Evolutionary conservation across 2,888 invertebrate genomes (phyloP), one percentile per base, ranked within the genome.

Genomic region (Perizoma flavofasciatum): DNA sequence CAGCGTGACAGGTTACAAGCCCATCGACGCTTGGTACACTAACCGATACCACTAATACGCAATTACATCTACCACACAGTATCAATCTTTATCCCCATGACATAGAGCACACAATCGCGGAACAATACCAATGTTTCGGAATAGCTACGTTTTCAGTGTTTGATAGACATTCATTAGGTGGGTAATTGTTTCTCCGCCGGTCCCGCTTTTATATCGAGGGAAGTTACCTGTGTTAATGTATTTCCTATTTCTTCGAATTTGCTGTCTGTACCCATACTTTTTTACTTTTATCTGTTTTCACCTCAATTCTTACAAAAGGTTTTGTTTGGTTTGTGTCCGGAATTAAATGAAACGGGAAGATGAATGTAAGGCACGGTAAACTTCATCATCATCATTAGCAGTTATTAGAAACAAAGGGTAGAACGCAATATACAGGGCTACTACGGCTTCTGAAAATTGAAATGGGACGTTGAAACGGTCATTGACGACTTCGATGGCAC

Each of bases 141-240:
- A 45, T 40, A 48, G 43, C 55, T 56, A 67, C 63, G 49, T 46
- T 64, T 61, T 43, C 45, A 49, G 65, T 63, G 50, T 65, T 71
- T 72, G 71, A 72, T 71, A 65, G 71, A 72, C 66, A 52, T 71
- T 73, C 61, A 74, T 76, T 72, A 72, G 58, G 44, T 49, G 50
- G 48, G 53, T 73, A 75, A 75, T 74, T 73, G 76, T 67, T 74
- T 67, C 50, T 54, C 59, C 59, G 49, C 55, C 60, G 61, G 59
- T 66, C 54, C 48, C 22, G 1, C 22, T 22, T 47, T 59, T 60
- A 49, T 63, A 66, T 67, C 63, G 49, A 55, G 64, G 61, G 66
- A 66, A 63, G 62, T 63, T 67, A 68, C 61, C 61, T 69, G 66
- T 49, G 52, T 39, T 52, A 57, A 63, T 68, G 62, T 57, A 60